phyloP scores from a whole-genome alignment of 2,113 vertebrate species.

The Mesocricetus auratus region DNA sequence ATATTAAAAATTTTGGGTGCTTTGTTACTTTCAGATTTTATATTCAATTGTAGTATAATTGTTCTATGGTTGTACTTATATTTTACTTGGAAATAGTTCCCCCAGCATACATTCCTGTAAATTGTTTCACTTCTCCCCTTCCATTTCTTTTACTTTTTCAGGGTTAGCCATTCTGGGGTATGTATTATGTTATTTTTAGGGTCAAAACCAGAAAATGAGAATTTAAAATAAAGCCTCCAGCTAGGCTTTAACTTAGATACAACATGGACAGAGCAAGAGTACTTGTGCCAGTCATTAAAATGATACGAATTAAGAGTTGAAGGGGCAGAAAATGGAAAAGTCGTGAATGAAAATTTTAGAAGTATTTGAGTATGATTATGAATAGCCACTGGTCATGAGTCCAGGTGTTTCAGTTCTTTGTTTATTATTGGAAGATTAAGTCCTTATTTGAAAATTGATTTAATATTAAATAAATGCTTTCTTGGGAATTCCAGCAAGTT shows the following conservation, averaged over 20 bases:
- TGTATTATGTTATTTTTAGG: constrained; percentile 25
- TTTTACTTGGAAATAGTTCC: constrained; percentile 45
- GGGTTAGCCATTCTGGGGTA: constrained; percentile 16
- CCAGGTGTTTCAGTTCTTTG: constrained; percentile 33
- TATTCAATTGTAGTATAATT: not conserved
- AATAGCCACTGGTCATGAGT: constrained; percentile 28
- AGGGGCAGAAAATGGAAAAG: constrained; percentile 6
- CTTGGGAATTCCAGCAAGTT: constrained; percentile 38
- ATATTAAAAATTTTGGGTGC: constrained; percentile 30
- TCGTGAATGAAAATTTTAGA: constrained; percentile 53
- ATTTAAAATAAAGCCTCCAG: constrained; percentile 14
- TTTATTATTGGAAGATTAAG: constrained; percentile 62
- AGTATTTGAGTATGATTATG: constrained; percentile 54
- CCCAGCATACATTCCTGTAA: constrained; percentile 41
- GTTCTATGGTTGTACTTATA: constrained; percentile 40
- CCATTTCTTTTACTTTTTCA: not conserved
- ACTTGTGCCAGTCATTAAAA: constrained; percentile 58
- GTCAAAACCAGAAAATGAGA: constrained; percentile 59
- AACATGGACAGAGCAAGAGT: constrained; percentile 12
- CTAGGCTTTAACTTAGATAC: constrained; percentile 59
- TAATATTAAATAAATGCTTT: constrained; percentile 51
- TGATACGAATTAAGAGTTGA: constrained; percentile 39
- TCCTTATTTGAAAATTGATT: constrained; percentile 50
- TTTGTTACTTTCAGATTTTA: constrained; percentile 63
- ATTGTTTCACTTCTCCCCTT: constrained; percentile 46